Base-by-base conservation (phyloP, 2,797 vertebrate genomes). In the Coluber constrictor region DNA sequence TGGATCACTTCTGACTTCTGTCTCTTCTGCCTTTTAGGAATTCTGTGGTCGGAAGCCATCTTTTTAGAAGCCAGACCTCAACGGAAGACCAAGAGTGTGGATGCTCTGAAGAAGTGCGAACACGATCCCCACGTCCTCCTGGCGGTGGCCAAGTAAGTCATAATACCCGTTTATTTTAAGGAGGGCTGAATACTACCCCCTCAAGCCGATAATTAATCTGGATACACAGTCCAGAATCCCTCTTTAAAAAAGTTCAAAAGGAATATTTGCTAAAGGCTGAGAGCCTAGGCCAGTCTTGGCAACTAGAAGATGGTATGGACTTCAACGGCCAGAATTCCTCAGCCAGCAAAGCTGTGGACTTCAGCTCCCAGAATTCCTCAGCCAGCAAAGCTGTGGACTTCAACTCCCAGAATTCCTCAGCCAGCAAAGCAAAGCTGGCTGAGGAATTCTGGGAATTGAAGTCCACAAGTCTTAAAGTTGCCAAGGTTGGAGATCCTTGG, bases 31-130 rank as follows among this genome's bases (percentile, higher is more conserved):
- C 91, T 95, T 57, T 18, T 89, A 99, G 99, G 99, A 55, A 99
- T 99, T 94, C 98, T 99, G 94, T 99, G 99, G 99, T 98, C 99
- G 2, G 99, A 99, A 96, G 99, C 99, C 0, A 98, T 99, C 95
- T 99, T 99, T 96, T 97, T 99, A 90, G 99, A 99, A 96, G 98
- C 99, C 0, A 98, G 99, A 93, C 99, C 99, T 1, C 99, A 99
- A 94, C 98, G 99, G 60, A 99, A 99, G 97, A 99, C 99, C 12
- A 99, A 99, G 97, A 99, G 99, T 13, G 99, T 99, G 89, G 99
- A 99, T 0, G 99, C 99, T 87, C 96, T 99, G 96, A 99, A 99
- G 98, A 99, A 99, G 95, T 99, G 99, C 95, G 99, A 99, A 97
- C 99, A 99, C 1, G 99, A 99, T 97, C 98, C 99, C 0, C 99